Conservation (phyloP, 2,888 invertebrate genomes). For the Eubasilissa splendida region DNA sequence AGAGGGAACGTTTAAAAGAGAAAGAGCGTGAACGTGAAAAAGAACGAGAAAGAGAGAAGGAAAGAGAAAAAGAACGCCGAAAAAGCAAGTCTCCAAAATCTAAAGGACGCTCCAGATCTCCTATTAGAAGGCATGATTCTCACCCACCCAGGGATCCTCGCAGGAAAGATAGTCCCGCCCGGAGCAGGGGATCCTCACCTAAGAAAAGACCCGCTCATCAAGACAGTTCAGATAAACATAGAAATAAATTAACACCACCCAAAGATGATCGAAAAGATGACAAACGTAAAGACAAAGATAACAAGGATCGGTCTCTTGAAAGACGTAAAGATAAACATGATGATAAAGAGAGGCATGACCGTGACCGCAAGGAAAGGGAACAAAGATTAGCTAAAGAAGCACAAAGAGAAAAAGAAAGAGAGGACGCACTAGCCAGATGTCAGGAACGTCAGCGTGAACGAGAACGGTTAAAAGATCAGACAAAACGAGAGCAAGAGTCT, state of each 20-base stretch:
- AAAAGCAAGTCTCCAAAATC: constrained; percentile 70
- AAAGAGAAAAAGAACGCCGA: constrained; percentile 72
- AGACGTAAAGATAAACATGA: constrained; percentile 72
- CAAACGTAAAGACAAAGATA: constrained; percentile 64
- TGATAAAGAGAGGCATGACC: constrained; percentile 75
- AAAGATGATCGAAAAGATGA: constrained; percentile 66
- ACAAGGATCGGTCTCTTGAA: constrained; percentile 70
- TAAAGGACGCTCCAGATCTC: constrained; percentile 69
- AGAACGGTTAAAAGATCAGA: constrained; percentile 65
- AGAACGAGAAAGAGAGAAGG: constrained; percentile 66
- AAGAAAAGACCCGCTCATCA: constrained; percentile 66
- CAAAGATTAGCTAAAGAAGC: constrained; percentile 71
- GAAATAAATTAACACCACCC: constrained; percentile 65
- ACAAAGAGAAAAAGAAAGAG: constrained; percentile 75
- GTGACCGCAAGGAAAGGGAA: constrained; percentile 73
- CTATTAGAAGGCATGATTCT: constrained; percentile 64
- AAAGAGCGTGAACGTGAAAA: constrained; percentile 63
- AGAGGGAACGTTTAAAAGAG: constrained; percentile 65
- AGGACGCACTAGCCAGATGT: constrained; percentile 79
- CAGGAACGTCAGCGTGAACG: constrained; percentile 76
- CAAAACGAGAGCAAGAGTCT: constrained; percentile 71
- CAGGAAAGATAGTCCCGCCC: constrained; percentile 70
- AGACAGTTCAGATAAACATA: constrained; percentile 69
- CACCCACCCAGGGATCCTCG: constrained; percentile 68
- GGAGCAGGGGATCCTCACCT: constrained; percentile 70